phyloP scores from a whole-genome alignment of 2,113 vertebrate genomes.

The Podilymbus podiceps region DNA sequence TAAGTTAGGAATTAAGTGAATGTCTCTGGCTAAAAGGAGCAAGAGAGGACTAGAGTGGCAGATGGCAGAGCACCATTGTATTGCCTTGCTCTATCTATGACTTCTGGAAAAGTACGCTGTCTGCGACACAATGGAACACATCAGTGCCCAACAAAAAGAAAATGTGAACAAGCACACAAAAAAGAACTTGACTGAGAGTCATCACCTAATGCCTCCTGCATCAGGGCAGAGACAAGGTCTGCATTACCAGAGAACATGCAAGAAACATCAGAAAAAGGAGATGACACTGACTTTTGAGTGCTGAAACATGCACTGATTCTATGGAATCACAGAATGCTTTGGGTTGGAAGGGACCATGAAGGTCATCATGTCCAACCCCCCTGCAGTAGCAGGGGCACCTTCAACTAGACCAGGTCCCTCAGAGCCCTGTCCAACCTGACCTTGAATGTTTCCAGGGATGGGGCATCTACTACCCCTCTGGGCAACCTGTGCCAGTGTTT shows the following conservation, averaged over 20 bases:
- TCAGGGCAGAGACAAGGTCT: not conserved
- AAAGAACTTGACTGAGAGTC: not conserved
- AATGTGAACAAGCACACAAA: not conserved
- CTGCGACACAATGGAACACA: fast-evolving
- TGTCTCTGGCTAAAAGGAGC: not conserved
- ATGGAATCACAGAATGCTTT: too few relatives aligned
- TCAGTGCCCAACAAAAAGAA: not conserved
- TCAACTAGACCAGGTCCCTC: too few relatives aligned
- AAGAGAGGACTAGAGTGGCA: not conserved
- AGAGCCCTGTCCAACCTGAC: too few relatives aligned
- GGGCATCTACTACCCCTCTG: too few relatives aligned
- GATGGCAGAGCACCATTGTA: not conserved
- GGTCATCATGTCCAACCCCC: too few relatives aligned
- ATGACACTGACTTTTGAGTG: not conserved
- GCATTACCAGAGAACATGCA: not conserved
- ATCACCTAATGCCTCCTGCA: not conserved
- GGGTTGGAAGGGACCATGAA: too few relatives aligned
- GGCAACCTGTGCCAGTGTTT: too few relatives aligned
- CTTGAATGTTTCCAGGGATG: too few relatives aligned
- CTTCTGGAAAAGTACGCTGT: not conserved
- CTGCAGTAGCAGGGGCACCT: too few relatives aligned
- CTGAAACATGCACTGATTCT: not conserved
- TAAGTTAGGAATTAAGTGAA: not conserved
- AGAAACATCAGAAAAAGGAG: not conserved
- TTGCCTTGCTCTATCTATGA: not conserved